A percentile compares a stretch with the other conserved stretches of the same genome.
phyloP scores from a whole-genome alignment of 2,888 invertebrate species.

The Hermodice carunculata region DNA sequence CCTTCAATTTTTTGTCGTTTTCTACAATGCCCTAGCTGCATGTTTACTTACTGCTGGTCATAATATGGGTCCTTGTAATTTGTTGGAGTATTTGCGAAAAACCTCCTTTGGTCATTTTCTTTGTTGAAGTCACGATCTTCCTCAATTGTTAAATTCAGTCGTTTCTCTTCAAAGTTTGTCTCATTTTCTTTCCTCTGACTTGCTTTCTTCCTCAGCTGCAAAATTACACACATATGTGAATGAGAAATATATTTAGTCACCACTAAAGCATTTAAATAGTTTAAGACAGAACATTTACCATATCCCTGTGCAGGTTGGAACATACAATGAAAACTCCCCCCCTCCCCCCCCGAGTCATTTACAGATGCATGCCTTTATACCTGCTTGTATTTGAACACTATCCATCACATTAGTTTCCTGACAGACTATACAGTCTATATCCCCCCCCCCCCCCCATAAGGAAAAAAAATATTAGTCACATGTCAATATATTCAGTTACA shows the following conservation, averaged over 20 bases:
- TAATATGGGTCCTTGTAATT: constrained; percentile 54
- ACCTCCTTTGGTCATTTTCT: constrained; percentile 55
- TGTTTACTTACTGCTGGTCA: constrained; percentile 40
- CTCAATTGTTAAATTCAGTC: constrained; percentile 87
- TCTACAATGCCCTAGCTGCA: too few species aligned
- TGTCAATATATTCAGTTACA: too few species aligned
- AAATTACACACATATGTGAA: constrained; percentile 21
- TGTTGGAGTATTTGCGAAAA: background rate
- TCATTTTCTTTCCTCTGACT: constrained; percentile 94
- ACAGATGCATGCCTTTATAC: too few species aligned
- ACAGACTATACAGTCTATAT: too few species aligned
- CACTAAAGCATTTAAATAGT: background rate
- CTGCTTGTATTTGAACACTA: too few species aligned
- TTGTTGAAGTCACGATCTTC: constrained; percentile 77
- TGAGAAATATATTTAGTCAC: background rate
- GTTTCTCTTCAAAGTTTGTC: constrained; percentile 95
- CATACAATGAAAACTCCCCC: too few species aligned
- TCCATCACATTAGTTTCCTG: too few species aligned
- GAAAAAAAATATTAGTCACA: too few species aligned
- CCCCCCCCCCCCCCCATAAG: too few species aligned
- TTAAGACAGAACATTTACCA: background rate
- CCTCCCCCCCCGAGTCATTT: too few species aligned
- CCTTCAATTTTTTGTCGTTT: too few species aligned
- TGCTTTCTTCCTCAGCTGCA: constrained; percentile 85
- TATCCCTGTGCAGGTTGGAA: background rate